phyloP scores from a whole-genome alignment of 2,888 invertebrate genomes.

The Trachelus stipa region DNA sequence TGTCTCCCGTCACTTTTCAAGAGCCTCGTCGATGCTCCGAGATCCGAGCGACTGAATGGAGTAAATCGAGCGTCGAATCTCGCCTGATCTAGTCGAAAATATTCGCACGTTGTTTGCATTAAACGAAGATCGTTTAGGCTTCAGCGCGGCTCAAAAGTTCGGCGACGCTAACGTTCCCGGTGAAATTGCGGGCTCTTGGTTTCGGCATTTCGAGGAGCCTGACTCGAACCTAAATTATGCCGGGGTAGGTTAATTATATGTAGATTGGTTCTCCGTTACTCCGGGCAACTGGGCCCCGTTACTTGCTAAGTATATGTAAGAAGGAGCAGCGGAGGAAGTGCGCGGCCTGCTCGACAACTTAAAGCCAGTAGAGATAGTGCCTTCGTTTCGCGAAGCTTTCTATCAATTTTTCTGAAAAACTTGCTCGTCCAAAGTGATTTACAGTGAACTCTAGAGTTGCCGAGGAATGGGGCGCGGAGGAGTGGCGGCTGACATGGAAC shows the following conservation, averaged over 20 bases:
- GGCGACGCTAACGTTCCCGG: neutral
- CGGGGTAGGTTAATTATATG: slow-evolving; percentile 34
- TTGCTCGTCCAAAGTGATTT: neutral
- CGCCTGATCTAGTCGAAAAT: neutral
- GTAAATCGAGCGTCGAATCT: neutral
- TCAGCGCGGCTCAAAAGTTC: neutral
- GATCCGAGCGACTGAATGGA: too few species aligned
- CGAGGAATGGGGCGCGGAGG: neutral
- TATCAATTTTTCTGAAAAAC: neutral
- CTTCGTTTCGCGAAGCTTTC: slow-evolving; percentile 19
- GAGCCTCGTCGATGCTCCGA: too few species aligned
- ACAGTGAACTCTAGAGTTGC: neutral
- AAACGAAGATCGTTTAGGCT: neutral
- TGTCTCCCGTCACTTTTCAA: too few species aligned
- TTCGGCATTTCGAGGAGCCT: neutral
- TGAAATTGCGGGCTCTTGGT: neutral
- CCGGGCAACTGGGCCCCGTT: neutral
- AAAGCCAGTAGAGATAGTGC: slow-evolving; percentile 13
- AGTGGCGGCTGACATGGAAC: neutral
- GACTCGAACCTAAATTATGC: slow-evolving; percentile 11
- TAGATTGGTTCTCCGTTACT: slow-evolving; percentile 32
- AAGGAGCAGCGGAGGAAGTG: slow-evolving; percentile 18
- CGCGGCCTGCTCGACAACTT: slow-evolving; percentile 12
- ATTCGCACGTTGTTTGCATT: neutral
- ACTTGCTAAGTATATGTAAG: neutral